Evolutionary conservation across 2,888 invertebrate genomes (phyloP).

Genomic region (Unio pictorum): DNA sequence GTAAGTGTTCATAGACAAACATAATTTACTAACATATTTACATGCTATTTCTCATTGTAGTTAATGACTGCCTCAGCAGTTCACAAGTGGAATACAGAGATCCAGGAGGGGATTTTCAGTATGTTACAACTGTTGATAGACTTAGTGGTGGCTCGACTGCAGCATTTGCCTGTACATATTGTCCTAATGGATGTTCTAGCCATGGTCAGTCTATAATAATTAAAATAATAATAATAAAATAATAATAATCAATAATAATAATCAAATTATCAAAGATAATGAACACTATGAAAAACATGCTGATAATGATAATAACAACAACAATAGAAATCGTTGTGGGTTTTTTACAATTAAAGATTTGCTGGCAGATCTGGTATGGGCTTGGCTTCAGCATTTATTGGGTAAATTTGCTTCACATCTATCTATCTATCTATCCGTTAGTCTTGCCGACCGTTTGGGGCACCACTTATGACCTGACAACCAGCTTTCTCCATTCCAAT

Average conservation of each 20-base stretch:
- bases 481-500: too few relatives aligned
- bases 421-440: too few relatives aligned
- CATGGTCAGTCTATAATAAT: constrained; percentile 54
- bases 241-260: too few relatives aligned
- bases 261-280: too few relatives aligned
- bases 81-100: constrained; percentile 72
- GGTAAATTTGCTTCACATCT: constrained; percentile 63
- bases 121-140: constrained; percentile 73
- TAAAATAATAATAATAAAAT: too few relatives aligned
- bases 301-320: too few relatives aligned
- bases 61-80: constrained; percentile 72
- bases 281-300: too few relatives aligned
- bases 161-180: constrained; percentile 69
- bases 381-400: constrained; percentile 68
- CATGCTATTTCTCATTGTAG: constrained; percentile 39
- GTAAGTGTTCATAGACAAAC: background rate
- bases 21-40: background rate
- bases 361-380: constrained; percentile 70
- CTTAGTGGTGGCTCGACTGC: constrained; percentile 69
- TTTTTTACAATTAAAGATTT: constrained; percentile 69
- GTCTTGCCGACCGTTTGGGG: too few relatives aligned
- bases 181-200: constrained; percentile 68
- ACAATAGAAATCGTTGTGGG: too few relatives aligned
- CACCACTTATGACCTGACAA: too few relatives aligned
- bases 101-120: constrained; percentile 73